Percentiles rank a stretch among this genome's conserved stretches.
These are phyloP conservation scores for Acronicta aceris DNA, from an alignment of 2,888 invertebrate genomes.

Conservation along the genomic window DNA sequence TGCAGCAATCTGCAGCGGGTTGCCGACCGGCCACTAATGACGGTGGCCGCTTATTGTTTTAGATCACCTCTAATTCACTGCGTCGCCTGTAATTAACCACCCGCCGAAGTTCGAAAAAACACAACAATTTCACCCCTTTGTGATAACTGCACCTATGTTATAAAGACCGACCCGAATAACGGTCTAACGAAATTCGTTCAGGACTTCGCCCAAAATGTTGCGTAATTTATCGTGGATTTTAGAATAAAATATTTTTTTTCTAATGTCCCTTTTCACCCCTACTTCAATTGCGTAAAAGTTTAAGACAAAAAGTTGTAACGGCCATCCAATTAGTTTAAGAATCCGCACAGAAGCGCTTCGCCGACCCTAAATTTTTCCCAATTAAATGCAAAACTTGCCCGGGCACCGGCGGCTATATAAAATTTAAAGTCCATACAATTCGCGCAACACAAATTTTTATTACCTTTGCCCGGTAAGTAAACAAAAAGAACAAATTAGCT, in stretches of 20 bases:
- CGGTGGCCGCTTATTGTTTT: conserved; percentile 85
- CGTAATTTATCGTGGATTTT: conserved; percentile 40
- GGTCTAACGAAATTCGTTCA: conserved; percentile 55
- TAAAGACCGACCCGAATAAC: conserved; percentile 61
- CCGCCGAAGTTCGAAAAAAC: conserved; percentile 72
- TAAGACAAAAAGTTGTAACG: conserved; percentile 85
- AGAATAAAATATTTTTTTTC: conserved; percentile 45
- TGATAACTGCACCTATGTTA: conserved; percentile 77
- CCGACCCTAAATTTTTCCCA: conserved; percentile 87
- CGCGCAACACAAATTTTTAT: conserved; percentile 89
- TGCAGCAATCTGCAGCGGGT: conserved; percentile 74
- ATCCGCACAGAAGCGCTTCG: conserved; percentile 86
- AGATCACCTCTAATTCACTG: conserved; percentile 84
- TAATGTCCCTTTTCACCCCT: conserved; percentile 66
- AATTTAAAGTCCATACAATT: conserved; percentile 89
- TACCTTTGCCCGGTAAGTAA: conserved; percentile 86
- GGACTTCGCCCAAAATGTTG: conserved; percentile 29
- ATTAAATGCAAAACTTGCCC: conserved; percentile 88
- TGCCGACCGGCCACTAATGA: conserved; percentile 71
- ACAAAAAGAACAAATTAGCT: conserved; percentile 88
- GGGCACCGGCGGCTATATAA: conserved; percentile 84
- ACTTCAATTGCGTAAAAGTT: conserved; percentile 77
- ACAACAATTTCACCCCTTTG: conserved; percentile 80
- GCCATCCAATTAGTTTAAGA: conserved; percentile 88
- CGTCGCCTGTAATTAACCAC: conserved; percentile 83